A percentile compares a stretch with the other conserved stretches of the same genome.
These are phyloP conservation scores for Takifugu ocellatus DNA, from an alignment of 2,797 vertebrate genomes.

Conservation along the genomic window DNA sequence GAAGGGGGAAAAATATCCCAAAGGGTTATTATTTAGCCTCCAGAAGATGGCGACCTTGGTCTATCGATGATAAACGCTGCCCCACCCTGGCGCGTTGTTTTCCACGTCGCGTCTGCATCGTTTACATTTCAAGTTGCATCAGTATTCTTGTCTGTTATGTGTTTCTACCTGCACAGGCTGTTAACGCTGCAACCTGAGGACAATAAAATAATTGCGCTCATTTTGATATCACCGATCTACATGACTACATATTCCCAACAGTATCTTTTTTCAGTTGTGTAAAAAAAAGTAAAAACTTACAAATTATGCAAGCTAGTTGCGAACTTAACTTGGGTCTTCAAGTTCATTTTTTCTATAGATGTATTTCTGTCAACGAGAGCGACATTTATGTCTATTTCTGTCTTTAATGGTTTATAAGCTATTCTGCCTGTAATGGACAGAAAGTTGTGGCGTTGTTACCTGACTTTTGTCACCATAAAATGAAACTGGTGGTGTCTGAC, in stretches of 20 bases:
- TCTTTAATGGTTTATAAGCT: not conserved
- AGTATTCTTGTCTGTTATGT: not conserved
- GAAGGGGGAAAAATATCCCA: not conserved
- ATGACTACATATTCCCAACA: no score
- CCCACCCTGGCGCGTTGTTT: conserved; percentile 37
- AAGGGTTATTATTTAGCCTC: conserved; percentile 1
- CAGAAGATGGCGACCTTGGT: conserved; percentile 43
- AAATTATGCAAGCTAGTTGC: no score
- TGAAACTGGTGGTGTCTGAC: not conserved
- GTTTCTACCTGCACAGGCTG: no score
- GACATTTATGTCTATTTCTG: no score
- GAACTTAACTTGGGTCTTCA: no score
- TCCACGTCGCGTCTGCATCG: not conserved
- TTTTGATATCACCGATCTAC: no score
- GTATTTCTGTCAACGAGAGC: no score
- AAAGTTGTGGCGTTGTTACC: not conserved
- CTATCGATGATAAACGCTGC: not conserved
- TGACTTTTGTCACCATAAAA: conserved; percentile 4
- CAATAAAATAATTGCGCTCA: no score
- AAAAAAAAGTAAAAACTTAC: no score
- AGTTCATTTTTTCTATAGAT: no score
- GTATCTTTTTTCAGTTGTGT: no score
- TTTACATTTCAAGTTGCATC: conserved; percentile 2
- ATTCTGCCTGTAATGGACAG: not conserved
- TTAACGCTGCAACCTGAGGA: no score